Evolutionary conservation across 2,888 invertebrate genomes (phyloP).

Genomic region (Volucella inanis): DNA sequence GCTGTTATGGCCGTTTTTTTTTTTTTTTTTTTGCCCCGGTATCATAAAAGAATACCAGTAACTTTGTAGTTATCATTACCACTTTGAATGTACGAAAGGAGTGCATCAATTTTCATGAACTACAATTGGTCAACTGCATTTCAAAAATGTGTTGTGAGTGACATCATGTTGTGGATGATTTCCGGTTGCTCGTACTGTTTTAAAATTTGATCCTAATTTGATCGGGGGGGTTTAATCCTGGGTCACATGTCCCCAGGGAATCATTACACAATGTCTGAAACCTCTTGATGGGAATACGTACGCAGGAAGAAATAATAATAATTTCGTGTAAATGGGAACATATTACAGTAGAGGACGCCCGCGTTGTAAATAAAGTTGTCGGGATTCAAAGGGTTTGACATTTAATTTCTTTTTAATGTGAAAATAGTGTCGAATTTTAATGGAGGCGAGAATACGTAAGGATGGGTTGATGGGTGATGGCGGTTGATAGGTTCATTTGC

Average conservation of each 20-base stretch:
- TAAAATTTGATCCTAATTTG: too few relatives aligned
- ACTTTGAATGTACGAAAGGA: conserved; percentile 19
- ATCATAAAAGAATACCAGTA: background rate
- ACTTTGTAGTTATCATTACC: conserved; percentile 30
- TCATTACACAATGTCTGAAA: conserved; percentile 5
- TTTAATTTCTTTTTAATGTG: conserved; percentile 71
- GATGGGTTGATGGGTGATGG: background rate
- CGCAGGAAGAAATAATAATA: conserved; percentile 1
- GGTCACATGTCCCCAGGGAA: background rate
- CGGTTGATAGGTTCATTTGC: background rate
- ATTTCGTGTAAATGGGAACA: conserved; percentile 36
- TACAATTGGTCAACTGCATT: background rate
- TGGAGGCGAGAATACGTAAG: background rate
- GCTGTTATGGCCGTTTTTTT: conserved; percentile 20
- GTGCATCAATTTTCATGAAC: conserved; percentile 33
- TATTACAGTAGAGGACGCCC: conserved; percentile 1
- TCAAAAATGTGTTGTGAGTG: background rate
- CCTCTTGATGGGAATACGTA: background rate
- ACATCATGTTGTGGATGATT: background rate
- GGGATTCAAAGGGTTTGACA: conserved; percentile 61
- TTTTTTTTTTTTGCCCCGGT: conserved; percentile 30
- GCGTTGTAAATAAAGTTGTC: conserved; percentile 5
- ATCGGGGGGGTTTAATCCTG: background rate
- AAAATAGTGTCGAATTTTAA: conserved; percentile 68
- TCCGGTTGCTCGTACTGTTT: background rate